Evolutionary conservation across 2,797 vertebrate genomes (phyloP), one percentile per base, ranked within the genome.

Genomic region (Ceryle rudis): DNA sequence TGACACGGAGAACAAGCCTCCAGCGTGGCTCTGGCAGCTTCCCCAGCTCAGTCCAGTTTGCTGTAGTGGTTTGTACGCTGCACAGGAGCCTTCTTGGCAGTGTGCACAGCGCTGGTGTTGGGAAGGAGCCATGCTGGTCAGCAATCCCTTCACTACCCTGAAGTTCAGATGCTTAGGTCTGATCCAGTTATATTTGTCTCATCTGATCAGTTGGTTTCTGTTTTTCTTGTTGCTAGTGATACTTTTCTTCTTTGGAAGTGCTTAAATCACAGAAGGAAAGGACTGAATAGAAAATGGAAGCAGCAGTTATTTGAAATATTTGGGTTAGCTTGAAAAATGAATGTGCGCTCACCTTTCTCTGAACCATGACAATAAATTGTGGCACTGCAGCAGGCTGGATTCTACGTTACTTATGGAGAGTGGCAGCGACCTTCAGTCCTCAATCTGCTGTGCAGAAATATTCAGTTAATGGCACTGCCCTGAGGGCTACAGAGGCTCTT

Each of bases 251-350:
- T 61, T 44, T 17, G 31, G 16, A 19, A 54, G 21, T 7, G 14
- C 69, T 86, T 47, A 35, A 55, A 62, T 22, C 10, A 7, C 31
- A 46, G 51, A 44, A 70, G 19, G n/a, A 37, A 72, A 81, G 29
- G 7, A 19, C 20, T 21, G 46, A 61, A 5, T 15, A 44, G 69
- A 35, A 70, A 55, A 17, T 42, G 62, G 71, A 61, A 70, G 83
- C n/a, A 26, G 49, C 28, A 5, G 42, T 81, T 41, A 23, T 74
- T 55, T 75, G 86, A 93, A 89, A 58, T 81, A 79, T 49, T 79
- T 66, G 66, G 83, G 74, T 82, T 93, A 72, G 41, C 51, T 21
- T 65, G 92, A 85, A 28, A 54, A 86, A 81, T 21, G 20, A n/a
- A 22, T 11, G 58, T 89, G 89, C 74, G 6, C 57, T 86, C 89